A percentile compares a stretch with the other conserved stretches of the same genome.
These are phyloP conservation scores for Eupithecia vulgata DNA, from an alignment of 2,888 invertebrate genomes.

Conservation along the genomic window DNA sequence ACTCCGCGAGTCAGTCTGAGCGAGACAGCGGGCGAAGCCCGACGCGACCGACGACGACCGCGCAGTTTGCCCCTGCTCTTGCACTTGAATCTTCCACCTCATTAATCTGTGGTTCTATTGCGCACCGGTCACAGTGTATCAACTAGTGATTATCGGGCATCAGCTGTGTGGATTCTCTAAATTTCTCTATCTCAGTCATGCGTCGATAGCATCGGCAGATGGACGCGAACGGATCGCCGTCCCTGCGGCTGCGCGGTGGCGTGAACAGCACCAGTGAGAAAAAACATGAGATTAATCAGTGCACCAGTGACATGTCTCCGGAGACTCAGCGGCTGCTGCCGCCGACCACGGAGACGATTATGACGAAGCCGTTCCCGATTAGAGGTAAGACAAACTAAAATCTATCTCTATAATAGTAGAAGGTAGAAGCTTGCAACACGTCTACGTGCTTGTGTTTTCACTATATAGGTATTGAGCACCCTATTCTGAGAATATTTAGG, in stretches of 20 bases:
- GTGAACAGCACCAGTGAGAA: constrained; percentile 67
- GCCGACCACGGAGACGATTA: constrained; percentile 92
- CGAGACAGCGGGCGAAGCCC: constrained; percentile 29
- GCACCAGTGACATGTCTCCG: constrained; percentile 89
- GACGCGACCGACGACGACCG: too few relatives aligned
- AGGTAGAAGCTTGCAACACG: neutral
- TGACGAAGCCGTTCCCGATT: constrained; percentile 95
- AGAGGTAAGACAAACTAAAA: constrained; percentile 83
- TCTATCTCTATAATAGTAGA: constrained; percentile 20
- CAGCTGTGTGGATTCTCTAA: constrained; percentile 47
- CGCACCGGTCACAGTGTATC: constrained; percentile 42
- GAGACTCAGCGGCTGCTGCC: constrained; percentile 87
- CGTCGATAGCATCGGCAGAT: constrained; percentile 68
- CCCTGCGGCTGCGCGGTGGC: constrained; percentile 79
- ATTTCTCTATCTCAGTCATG: constrained; percentile 69
- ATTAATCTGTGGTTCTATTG: constrained; percentile 32
- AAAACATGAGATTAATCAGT: constrained; percentile 83
- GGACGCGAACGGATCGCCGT: constrained; percentile 77
- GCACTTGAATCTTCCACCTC: constrained; percentile 53
- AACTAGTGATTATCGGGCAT: constrained; percentile 29
- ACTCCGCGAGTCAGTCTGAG: constrained; percentile 30
- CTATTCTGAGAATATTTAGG: neutral
- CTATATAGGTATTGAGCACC: neutral
- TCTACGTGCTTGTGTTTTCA: neutral
- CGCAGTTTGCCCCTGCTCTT: constrained; percentile 53